Evolutionary conservation across 2,888 invertebrate genomes (phyloP).

Genomic region (Linnaemya tessellans): DNA sequence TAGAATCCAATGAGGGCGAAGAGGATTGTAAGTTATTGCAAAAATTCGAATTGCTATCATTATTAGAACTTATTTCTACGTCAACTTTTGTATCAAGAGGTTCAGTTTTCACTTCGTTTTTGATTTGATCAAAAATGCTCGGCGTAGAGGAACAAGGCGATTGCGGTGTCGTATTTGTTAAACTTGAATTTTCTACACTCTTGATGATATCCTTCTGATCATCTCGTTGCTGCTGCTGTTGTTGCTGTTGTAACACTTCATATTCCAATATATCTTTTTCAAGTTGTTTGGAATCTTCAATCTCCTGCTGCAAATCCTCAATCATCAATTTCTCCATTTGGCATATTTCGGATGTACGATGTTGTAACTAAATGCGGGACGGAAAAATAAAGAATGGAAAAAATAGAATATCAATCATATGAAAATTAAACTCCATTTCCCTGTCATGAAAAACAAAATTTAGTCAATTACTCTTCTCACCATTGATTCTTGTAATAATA

Average conservation of each 20-base stretch:
- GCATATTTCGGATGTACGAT: slow-evolving; percentile 90
- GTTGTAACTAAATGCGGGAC: slow-evolving; percentile 85
- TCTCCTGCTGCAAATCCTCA: slow-evolving; percentile 87
- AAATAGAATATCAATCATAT: not conserved
- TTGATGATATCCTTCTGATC: slow-evolving; percentile 23
- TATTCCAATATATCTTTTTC: slow-evolving; percentile 77
- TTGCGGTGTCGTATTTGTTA: slow-evolving; percentile 2
- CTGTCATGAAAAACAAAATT: slow-evolving; percentile 20
- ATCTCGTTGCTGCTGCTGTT: slow-evolving; percentile 63
- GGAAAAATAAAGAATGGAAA: slow-evolving; percentile 48
- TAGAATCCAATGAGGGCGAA: slow-evolving; percentile 66
- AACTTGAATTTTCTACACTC: not conserved
- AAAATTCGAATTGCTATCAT: slow-evolving; percentile 60
- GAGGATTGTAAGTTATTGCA: slow-evolving; percentile 59
- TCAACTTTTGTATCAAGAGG: slow-evolving; percentile 43
- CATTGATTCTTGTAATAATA: slow-evolving; percentile 91
- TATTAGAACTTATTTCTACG: slow-evolving; percentile 29
- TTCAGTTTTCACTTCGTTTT: slow-evolving; percentile 67
- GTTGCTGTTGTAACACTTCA: slow-evolving; percentile 59
- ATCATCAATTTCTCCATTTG: slow-evolving; percentile 90
- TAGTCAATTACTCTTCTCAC: slow-evolving; percentile 83
- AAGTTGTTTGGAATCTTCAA: slow-evolving; percentile 86
- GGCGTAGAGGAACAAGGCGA: slow-evolving; percentile 27
- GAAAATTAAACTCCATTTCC: not conserved
- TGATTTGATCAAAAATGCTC: slow-evolving; percentile 60